These are phyloP conservation scores for Dusona sp. DNA, from an alignment of 2,888 invertebrate species.

Conservation along the genomic window DNA sequence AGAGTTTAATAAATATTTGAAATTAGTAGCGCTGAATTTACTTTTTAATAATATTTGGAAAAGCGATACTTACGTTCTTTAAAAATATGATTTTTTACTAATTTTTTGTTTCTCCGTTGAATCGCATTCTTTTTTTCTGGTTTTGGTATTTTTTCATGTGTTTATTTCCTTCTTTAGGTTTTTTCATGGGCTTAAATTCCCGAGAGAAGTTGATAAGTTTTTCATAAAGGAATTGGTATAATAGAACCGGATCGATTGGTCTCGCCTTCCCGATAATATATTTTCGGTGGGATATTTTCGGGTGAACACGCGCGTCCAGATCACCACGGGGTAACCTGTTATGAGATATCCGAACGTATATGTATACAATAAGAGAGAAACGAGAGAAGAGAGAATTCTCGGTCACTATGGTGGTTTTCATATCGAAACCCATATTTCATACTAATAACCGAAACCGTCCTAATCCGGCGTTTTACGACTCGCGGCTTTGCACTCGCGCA, in stretches of 20 bases:
- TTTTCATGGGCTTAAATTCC: conserved; percentile 33
- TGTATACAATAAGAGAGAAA: conserved; percentile 29
- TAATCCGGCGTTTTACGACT: conserved; percentile 80
- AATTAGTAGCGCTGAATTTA: too few relatives aligned
- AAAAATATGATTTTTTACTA: background rate
- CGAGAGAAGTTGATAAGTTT: conserved; percentile 52
- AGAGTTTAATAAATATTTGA: too few relatives aligned
- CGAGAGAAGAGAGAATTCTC: conserved; percentile 17
- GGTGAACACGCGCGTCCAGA: conserved; percentile 6
- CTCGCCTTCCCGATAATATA: conserved; percentile 54
- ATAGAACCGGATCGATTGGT: conserved; percentile 57
- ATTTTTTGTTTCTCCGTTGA: background rate
- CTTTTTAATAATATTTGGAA: too few relatives aligned
- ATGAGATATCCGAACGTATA: conserved; percentile 53
- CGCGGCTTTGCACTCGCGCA: conserved; percentile 58
- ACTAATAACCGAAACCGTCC: conserved; percentile 79
- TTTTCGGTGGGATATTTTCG: conserved; percentile 19
- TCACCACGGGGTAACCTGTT: conserved; percentile 61
- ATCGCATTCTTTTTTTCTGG: background rate
- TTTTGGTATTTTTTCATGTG: background rate
- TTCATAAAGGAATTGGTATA: conserved; percentile 56
- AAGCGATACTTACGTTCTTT: background rate
- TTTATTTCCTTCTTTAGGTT: conserved; percentile 4
- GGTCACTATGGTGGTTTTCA: conserved; percentile 61
- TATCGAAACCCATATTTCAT: conserved; percentile 77